A percentile compares a stretch with the other conserved stretches of the same genome.
Evolutionary conservation across 2,888 invertebrate species (phyloP).

Genomic region (Leptothorax acervorum): DNA sequence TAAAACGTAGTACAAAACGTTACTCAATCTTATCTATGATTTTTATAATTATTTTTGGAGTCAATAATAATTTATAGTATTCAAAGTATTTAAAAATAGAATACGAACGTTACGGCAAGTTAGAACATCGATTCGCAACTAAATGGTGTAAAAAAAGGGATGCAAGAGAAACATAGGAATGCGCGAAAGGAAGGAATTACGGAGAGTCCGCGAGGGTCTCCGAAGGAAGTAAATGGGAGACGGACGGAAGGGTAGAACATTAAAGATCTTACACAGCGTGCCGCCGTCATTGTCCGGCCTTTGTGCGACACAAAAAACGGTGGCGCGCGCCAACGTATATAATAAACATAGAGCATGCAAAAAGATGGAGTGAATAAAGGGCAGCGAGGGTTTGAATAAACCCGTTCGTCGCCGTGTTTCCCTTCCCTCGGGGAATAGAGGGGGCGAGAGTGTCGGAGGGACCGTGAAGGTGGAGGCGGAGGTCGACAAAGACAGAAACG

Average conservation of each 20-base stretch:
- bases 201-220: slow-evolving; percentile 12
- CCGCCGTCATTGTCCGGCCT: slow-evolving; percentile 70
- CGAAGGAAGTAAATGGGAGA: slow-evolving; percentile 40
- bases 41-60: not conserved
- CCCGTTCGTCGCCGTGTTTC: slow-evolving; percentile 61
- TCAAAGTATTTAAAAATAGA: not conserved
- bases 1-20: slow-evolving; percentile 64
- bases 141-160: not conserved
- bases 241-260: slow-evolving; percentile 49
- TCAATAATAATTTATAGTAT: not conserved
- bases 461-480: slow-evolving; percentile 53
- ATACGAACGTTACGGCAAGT: not conserved
- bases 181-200: slow-evolving; percentile 27
- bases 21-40: not conserved
- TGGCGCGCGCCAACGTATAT: slow-evolving; percentile 75
- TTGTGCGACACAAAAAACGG: slow-evolving; percentile 67
- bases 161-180: slow-evolving; percentile 18
- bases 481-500: slow-evolving; percentile 54
- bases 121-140: slow-evolving; percentile 15
- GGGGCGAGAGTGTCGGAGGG: slow-evolving; percentile 10
- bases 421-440: not conserved
- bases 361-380: slow-evolving; percentile 62
- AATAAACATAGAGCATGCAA: slow-evolving; percentile 68
- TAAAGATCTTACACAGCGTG: slow-evolving; percentile 64
- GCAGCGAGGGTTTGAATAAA: slow-evolving; percentile 68